Base-by-base conservation (phyloP, 2,888 invertebrate genomes). In the Atherix ibis region DNA sequence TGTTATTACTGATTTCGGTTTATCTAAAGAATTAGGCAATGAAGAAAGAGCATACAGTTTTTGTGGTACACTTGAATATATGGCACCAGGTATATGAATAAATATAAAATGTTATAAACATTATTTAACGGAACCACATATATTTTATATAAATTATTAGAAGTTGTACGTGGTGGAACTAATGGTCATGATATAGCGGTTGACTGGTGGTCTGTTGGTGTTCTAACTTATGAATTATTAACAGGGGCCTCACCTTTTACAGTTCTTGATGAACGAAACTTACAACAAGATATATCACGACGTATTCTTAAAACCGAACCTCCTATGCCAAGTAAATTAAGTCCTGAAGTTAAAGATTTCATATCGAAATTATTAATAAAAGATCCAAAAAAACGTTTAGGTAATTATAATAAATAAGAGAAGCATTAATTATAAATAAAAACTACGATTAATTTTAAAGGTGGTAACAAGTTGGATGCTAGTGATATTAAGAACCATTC, bases 151-250 rank as follows among this genome's bases (percentile, higher is more conserved):
- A 18, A 24, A n/a, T n/a, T 18, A 13, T 4, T 59, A 40, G 70
- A 79, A 55, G 76, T 78, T 26, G 77, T 79, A 40, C 62, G 80
- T 50, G 85, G 88, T 35, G 87, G 88, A 40, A 77, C 76, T 35
- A 74, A 77, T 45, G 95, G 95, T 15, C 94, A 95, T 63, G 89
- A 92, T 73, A 85, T 88, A 81, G 85, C 91, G 32, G 95, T 94
- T 5, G 97, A 97, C 65, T 97, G 95, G 95, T 97, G 97, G 97
- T 92, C 92, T 18, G 82, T 95, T 5, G 94, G 94, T 5, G 94
- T 97, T 2, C 65, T 97, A 29, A 88, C 92, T 0, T 97, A 94
- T 67, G 95, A 97, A 63, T 71, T 97, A 27, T 65, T 97, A 35
- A 95, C 94, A 0, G 95, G 97, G 34, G 91, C 92, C 5, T 94